Base-by-base conservation (phyloP, 92 coral and sea anemone species). In the Parazoanthus darwini region DNA sequence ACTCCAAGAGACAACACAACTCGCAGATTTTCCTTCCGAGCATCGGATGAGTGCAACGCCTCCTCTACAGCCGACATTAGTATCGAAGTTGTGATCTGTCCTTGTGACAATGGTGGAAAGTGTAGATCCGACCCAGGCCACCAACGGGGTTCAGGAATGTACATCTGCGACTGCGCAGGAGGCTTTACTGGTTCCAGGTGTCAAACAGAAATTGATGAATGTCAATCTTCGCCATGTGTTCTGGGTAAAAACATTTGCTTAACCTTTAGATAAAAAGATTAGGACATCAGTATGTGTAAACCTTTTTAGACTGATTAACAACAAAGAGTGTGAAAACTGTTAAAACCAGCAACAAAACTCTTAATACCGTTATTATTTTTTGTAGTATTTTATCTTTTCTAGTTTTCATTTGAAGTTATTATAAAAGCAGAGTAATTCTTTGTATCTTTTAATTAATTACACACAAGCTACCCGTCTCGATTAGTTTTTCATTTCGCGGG, bases 101-200 rank as follows among this genome's bases (percentile, higher is more conserved):
- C 56, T 22, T 82, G 86, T 39, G 56, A 65, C 56, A 82, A 82
- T 48, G 88, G 72, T 56, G 88, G 88, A 38, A 85, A 74, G 29
- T 85, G 88, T 77, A 74, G 73, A 9, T 73, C 88, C 88, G 88
- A 85, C 50, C 88, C 81, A 50, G 50, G 88, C 46, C 88, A 85
- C 81, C 80, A 73, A 14, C 74, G 86, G 35, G 86, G 86, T 16
- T 82, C 86, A 6, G 86, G 77, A 5, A 82, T 82, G 77, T 85
- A 85, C 51, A 48, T 71, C 44, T 85, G 88, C 58, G 88, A 85
- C 79, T 85, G 88, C 48, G 44, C 67, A 74, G 80, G 48, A 50
- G 88, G 88, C 18, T 85, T 70, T 48, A 74, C 79, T 6, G 88
- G 88, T 23, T 0, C 39, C 33, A 72, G 44, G 26, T 85, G 88